Percentiles rank a stretch among this genome's conserved stretches.
Conservation (phyloP, 2,888 invertebrate species). For the Polydrusus tereticollis region DNA sequence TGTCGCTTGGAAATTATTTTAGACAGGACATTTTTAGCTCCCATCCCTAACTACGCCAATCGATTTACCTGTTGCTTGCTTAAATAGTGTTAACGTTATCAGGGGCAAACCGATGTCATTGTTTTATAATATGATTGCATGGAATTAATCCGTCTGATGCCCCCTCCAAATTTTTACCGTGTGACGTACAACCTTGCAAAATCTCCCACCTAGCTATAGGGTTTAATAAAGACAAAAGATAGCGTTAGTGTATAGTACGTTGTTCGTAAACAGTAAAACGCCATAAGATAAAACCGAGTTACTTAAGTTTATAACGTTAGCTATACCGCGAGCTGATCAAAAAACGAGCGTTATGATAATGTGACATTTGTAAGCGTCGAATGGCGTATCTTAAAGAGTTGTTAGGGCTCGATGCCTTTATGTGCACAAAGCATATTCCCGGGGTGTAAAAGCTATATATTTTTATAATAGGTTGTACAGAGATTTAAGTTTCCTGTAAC, state of each 20-base stretch:
- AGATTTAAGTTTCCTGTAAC: constrained; percentile 31
- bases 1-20: no score
- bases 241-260: constrained; percentile 30
- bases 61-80: no score
- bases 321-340: constrained; percentile 22
- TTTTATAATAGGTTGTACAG: constrained; percentile 28
- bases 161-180: no score
- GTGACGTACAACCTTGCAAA: background rate
- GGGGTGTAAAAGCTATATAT: constrained; percentile 34
- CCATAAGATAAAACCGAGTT: constrained; percentile 39
- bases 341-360: constrained; percentile 41
- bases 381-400: constrained; percentile 39
- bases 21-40: no score
- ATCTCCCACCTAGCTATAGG: background rate
- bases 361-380: constrained; percentile 36
- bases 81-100: no score
- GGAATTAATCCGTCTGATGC: no score
- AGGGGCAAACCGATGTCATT: no score
- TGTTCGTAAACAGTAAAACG: constrained; percentile 40
- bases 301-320: constrained; percentile 42
- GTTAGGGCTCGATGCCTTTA: constrained; percentile 39
- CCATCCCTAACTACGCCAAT: no score
- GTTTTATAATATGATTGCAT: no score
- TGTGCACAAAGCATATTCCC: constrained; percentile 23
- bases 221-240: constrained; percentile 23